Base-by-base conservation (phyloP, 1,140 invertebrate species). In the Zophobas morio region DNA sequence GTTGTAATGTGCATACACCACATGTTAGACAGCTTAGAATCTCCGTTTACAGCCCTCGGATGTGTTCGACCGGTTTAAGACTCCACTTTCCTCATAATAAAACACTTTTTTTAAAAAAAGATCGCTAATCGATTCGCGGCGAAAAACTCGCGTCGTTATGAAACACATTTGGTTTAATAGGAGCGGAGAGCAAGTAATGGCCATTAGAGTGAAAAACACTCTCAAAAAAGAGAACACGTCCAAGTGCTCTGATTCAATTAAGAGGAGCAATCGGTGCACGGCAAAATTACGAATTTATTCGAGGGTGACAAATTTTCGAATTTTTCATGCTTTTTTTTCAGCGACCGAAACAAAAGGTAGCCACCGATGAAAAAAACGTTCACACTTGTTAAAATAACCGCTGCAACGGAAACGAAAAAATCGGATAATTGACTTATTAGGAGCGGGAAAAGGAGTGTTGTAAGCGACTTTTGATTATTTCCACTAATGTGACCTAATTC, bases 161-260 rank as follows among this genome's bases (percentile, higher is more conserved):
- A 20, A 20, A 20, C 20, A 20, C 20, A 20, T 20, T 54, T 54
- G 32, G 32, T 54, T 51, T 54, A 34, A 33, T 32, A 32, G 32
- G 0, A 54, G 20, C 20, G 20, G 37, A 60, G 37, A 60, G 56
- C 37, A 39, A 8, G 56, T 60, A 60, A 60, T 66, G 60, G 60
- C 42, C 60, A 39, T 42, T 66, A 36, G 37, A 37, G 34, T 33
- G 35, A 37, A 60, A 60, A 60, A 60, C 56, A 60, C n/a, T 60
- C 42, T 60, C 56, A 1, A 66, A 57, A 57, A 57, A 57, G 20
- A 4, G 32, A 57, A 54, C 53, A 54, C 53, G 49, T 2, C 49
- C 49, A 51, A 51, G 6, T 51, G 34, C 60, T 60, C 56, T 60
- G 56, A 60, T 60, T 60, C 34, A 60, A 60, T 60, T 60, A 60